Evolutionary conservation across 2,797 vertebrate species (phyloP), one percentile per base, ranked within the genome.

Genomic region (Sciurus vulgaris): DNA sequence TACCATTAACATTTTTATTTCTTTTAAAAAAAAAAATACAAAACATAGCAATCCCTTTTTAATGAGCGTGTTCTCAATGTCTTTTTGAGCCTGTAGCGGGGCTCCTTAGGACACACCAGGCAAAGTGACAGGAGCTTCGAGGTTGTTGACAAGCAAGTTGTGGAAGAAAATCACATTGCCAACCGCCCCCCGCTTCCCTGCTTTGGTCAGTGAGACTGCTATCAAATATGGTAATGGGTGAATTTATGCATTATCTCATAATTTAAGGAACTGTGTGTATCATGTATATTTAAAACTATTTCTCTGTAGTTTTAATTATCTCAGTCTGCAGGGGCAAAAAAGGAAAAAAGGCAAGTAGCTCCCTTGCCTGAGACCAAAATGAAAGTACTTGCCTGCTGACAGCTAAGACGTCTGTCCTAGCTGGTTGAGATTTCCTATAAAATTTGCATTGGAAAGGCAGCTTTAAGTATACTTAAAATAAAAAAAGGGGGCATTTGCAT

Each of bases 401-500:
- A 98, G 98, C 98, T 98, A 98, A 98, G 98, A 98, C 85, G 98
- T 96, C 98, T 98, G 98, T 98, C 98, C 98, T 97, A 95, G 97
- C 98, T 98, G 97, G 98, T 98, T 98, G 99, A 99, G 99, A 99
- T 99, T 99, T 99, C 99, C 96, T 98, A 99, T 98, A 98, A 99
- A 99, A 99, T 98, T 98, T 98, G 98, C 98, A 98, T 98, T 98
- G 98, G 98, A 99, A 99, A 99, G 98, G 99, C 98, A 99, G 99
- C 99, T 99, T 98, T 99, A 99, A 99, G 99, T 99, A 98, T 99
- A 99, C 98, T 98, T 99, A 98, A 99, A 99, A 99, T 99, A 99
- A 99, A 99, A 54, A 65, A 99, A 99, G 98, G 99, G 99, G 99
- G 99, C 98, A 99, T 99, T 99, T 99, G 99, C 99, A 99, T 99